These are phyloP conservation scores for Labia minor DNA, from an alignment of 2,888 invertebrate species.

Conservation along the genomic window DNA sequence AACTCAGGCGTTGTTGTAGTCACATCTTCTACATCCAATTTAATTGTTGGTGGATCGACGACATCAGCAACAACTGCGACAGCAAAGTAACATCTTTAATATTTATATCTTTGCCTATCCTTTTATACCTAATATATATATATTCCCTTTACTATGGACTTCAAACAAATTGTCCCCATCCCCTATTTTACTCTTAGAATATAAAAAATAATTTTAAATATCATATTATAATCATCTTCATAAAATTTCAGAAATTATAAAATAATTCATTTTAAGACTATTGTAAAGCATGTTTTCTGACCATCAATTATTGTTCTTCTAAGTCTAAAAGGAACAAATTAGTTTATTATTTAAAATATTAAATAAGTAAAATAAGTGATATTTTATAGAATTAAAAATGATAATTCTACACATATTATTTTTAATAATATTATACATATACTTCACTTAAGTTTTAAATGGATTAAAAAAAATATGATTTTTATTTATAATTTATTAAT, in stretches of 20 bases:
- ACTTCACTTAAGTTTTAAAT: no score
- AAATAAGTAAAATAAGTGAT: neutral
- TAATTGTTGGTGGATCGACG: neutral
- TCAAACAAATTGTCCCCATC: slow-evolving; percentile 5
- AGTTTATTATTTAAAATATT: no score
- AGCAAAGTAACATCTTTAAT: slow-evolving; percentile 3
- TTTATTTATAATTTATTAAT: no score
- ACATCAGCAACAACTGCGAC: neutral
- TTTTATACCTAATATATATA: neutral
- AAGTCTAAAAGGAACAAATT: no score
- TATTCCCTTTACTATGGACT: neutral
- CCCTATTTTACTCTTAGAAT: neutral
- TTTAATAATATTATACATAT: neutral
- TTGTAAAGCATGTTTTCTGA: neutral
- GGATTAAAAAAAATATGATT: no score
- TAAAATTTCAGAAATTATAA: neutral
- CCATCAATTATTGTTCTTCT: neutral
- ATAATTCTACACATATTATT: neutral
- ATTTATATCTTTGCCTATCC: slow-evolving; percentile 1
- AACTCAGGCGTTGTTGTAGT: neutral
- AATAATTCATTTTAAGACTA: neutral
- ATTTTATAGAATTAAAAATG: neutral
- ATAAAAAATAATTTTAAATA: neutral
- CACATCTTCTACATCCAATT: neutral
- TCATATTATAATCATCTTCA: neutral